These are phyloP conservation scores for Crematogaster levior DNA, from an alignment of 2,888 invertebrate genomes.

Conservation along the genomic window DNA sequence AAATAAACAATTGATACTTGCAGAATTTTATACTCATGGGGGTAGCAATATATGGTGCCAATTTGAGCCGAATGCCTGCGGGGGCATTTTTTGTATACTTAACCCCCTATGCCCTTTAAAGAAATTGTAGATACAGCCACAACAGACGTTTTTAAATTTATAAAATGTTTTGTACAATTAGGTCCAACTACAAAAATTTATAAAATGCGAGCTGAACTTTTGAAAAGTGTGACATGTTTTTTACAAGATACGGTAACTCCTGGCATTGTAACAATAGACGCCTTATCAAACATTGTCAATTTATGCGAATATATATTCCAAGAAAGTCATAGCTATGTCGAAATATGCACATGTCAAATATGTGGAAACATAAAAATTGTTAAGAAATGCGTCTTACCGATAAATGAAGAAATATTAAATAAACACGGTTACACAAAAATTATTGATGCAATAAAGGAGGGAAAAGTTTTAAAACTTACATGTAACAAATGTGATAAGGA, in stretches of 20 bases:
- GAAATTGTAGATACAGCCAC: background rate
- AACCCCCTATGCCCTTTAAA: too few relatives aligned
- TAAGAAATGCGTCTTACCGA: background rate
- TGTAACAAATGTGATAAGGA: background rate
- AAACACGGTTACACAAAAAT: background rate
- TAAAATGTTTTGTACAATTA: slow-evolving; percentile 14
- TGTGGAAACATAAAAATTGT: background rate
- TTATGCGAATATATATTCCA: background rate
- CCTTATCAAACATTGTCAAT: background rate
- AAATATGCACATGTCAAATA: background rate
- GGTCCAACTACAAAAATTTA: background rate
- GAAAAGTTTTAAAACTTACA: background rate
- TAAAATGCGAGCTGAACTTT: slow-evolving; percentile 3
- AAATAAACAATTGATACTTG: too few relatives aligned
- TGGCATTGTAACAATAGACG: background rate
- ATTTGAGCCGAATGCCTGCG: too few relatives aligned
- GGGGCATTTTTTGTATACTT: too few relatives aligned
- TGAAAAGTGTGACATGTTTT: background rate
- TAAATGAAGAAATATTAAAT: background rate
- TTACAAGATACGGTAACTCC: background rate
- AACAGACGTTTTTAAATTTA: background rate
- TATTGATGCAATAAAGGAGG: background rate
- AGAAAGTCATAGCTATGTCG: background rate
- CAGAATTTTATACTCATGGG: too few relatives aligned
- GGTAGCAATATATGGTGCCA: too few relatives aligned